Evolutionary conservation across 1,140 invertebrate genomes (phyloP).

Genomic region (Drosophila arizonae): DNA sequence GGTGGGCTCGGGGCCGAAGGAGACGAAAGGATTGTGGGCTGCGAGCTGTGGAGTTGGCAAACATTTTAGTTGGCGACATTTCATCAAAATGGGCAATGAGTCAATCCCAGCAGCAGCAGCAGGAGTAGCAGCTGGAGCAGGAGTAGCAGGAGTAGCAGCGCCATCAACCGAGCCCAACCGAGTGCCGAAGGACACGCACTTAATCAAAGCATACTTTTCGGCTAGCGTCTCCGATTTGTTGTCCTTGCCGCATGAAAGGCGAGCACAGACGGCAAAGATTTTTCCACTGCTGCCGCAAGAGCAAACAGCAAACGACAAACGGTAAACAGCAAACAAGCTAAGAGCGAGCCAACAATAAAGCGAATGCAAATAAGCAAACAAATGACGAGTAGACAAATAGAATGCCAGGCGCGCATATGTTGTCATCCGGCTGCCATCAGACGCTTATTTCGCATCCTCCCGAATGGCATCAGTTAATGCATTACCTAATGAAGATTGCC

Average conservation of each 20-base stretch:
- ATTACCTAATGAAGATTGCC: slow-evolving; percentile 11
- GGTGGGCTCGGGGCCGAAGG: neutral
- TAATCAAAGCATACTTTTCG: slow-evolving; percentile 64
- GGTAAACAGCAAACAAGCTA: slow-evolving; percentile 46
- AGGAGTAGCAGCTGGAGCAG: neutral
- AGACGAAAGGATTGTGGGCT: neutral
- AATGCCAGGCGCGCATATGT: slow-evolving; percentile 36
- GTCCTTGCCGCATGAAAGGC: neutral
- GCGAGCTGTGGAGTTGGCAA: slow-evolving; percentile 33
- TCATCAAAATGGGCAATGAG: slow-evolving; percentile 75
- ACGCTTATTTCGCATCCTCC: neutral
- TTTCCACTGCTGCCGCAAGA: slow-evolving; percentile 29
- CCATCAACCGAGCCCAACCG: neutral
- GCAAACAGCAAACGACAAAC: slow-evolving; percentile 30
- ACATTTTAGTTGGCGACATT: slow-evolving; percentile 72
- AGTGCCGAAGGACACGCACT: slow-evolving; percentile 51
- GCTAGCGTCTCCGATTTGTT: slow-evolving; percentile 33
- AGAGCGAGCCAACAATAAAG: slow-evolving; percentile 37
- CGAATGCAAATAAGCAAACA: slow-evolving; percentile 58
- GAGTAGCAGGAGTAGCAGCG: neutral
- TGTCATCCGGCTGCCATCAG: neutral
- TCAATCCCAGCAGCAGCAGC: slow-evolving; percentile 47
- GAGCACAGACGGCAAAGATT: slow-evolving; percentile 2
- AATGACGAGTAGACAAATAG: slow-evolving; percentile 47
- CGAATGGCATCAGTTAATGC: slow-evolving; percentile 16